Conservation (phyloP, 2,888 invertebrate genomes). For the Lasioglossum leucozonium region DNA sequence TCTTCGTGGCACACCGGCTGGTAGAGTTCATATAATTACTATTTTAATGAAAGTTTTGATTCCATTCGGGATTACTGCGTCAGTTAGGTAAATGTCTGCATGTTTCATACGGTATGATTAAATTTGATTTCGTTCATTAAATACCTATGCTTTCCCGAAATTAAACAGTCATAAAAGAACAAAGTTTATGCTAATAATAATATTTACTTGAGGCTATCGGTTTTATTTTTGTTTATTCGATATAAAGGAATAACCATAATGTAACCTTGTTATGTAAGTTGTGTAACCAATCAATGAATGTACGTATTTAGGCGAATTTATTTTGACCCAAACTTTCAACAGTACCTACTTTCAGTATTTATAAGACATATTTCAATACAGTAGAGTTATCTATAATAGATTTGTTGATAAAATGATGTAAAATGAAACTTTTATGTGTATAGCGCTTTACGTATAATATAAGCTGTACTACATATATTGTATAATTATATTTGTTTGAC, state of each 20-base stretch:
- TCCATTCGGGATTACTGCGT: fast-evolving
- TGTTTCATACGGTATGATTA: neutral
- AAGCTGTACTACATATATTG: neutral
- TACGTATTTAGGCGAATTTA: neutral
- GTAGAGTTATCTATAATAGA: neutral
- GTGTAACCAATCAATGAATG: neutral
- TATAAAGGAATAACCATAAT: neutral
- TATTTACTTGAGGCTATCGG: neutral
- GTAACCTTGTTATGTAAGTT: constrained; percentile 21
- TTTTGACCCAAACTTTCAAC: neutral
- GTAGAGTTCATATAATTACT: neutral
- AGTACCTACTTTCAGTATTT: neutral
- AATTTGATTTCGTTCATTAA: neutral
- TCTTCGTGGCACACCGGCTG: constrained; percentile 11
- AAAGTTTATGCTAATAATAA: constrained; percentile 4
- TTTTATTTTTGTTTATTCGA: neutral
- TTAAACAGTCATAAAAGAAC: neutral
- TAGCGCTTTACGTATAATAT: neutral
- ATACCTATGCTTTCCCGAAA: neutral
- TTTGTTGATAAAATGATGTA: neutral
- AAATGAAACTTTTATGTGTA: neutral
- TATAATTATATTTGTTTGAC: neutral
- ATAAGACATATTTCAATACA: neutral
- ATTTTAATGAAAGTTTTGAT: neutral
- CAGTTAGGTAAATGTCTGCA: constrained; percentile 15